Evolutionary conservation across 2,888 invertebrate genomes (phyloP), one percentile per base, ranked within the genome.

Genomic region (Apodemia zela): DNA sequence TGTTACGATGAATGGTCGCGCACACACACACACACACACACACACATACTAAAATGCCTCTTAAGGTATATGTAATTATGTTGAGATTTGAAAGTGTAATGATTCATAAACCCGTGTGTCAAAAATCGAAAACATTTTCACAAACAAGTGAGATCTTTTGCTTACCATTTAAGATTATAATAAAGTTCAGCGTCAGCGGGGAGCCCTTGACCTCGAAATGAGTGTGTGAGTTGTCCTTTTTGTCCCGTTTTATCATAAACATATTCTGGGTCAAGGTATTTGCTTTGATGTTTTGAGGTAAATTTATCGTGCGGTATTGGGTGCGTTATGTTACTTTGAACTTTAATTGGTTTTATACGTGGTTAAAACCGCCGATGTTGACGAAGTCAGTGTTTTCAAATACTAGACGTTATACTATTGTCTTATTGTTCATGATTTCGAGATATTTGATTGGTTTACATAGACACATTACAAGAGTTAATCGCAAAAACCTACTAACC

Each of bases 221-320:
- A 62, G 13, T 21, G 17, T n/a, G 7, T 33, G 33, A 45, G 62
- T 64, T 62, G 74, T 82, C 76, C 77, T 82, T 84, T 82, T 82
- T 80, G 54, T 54, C 80, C 81, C 78, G 65, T 58, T 63, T 76
- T 79, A 76, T 73, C 74, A 77, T 68, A 71, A 65, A 73, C 71
- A 72, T 72, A 75, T 61, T 79, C 78, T 79, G 78, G 85, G 89
- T 87, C 89, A 88, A 87, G 88, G 89, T 81, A 81, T 71, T 84
- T n/a, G 82, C 84, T 83, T 82, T 83, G 83, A 84, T 84, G 77
- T 77, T 77, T 79, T 73, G 75, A 79, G 79, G 81, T 81, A 82
- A 83, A 79, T 62, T 11, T 17, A 42, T 35, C 58, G 21, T 29
- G 21, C 13, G 25, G 54, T 57, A 25, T 57, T 25, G 54, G 4